Evolutionary conservation across 2,888 invertebrate species (phyloP), one percentile per base, ranked within the genome.

Genomic region (Apotomis betuletana): DNA sequence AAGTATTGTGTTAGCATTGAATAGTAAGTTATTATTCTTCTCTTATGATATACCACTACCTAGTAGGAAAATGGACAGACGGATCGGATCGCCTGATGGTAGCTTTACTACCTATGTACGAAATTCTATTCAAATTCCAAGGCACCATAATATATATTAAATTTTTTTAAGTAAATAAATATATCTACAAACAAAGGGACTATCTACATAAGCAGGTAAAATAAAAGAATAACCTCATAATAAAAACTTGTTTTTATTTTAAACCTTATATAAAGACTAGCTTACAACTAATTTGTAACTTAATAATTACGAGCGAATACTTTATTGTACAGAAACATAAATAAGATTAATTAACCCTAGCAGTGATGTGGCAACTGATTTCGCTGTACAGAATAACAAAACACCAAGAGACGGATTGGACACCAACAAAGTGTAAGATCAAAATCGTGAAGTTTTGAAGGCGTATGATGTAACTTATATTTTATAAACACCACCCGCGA

Each of bases 241-340:
- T 44, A 78, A 75, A 49, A 75, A n/a, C 63, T 62, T 63, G 61
- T 51, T 69, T 75, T 76, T 77, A 76, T 78, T 76, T 77, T 78
- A 77, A 79, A 81, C 78, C 80, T 80, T 81, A 82, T 83, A 87
- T 87, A 89, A 91, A 88, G 92, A 92, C 92, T 93, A 93, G 91
- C 92, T 93, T 92, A 93, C 69, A 87, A 85, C 92, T 93, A 93
- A 91, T 92, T 93, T 92, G 92, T 93, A 91, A 89, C 90, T 91
- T 91, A 89, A 27, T 27, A 27, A 27, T 75, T 75, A 83, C 81
- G 74, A 84, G 80, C 77, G 79, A 85, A 83, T 83, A 83, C 80
- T 83, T 81, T 85, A 88, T 82, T 84, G 83, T 90, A 91, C 87
- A 89, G 85, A 85, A 82, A 84, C 75, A 85, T 90, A 90, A 91